These are phyloP conservation scores for Mastomys natalensis DNA, from an alignment of 2,113 vertebrate genomes.

Conservation along the genomic window DNA sequence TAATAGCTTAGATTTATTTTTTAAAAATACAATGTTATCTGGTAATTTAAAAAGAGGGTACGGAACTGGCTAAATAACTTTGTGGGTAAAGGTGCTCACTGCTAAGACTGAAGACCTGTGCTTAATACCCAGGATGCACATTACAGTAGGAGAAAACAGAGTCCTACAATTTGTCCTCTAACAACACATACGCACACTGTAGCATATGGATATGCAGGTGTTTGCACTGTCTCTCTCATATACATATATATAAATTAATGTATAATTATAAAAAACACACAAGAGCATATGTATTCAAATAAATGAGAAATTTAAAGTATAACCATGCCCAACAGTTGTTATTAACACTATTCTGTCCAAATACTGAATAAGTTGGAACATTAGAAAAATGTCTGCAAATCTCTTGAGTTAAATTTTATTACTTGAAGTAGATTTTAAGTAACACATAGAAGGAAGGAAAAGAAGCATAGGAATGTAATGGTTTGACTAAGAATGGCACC, in stretches of 20 bases:
- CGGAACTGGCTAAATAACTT: neutral
- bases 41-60: neutral
- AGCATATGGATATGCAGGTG: neutral
- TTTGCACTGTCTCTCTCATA: neutral
- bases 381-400: neutral
- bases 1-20: neutral
- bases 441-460: neutral
- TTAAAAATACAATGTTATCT: neutral
- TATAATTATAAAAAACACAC: neutral
- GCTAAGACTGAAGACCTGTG: neutral
- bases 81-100: neutral
- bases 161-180: no score
- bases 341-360: neutral
- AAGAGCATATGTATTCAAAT: neutral
- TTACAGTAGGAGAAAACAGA: neutral
- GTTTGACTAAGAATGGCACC: neutral
- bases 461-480: neutral
- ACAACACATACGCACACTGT: neutral
- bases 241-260: neutral
- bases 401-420: neutral
- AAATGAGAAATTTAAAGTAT: neutral
- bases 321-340: neutral
- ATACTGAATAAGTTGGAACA: constrained; percentile 22
- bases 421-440: neutral
- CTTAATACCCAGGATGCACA: neutral